Evolutionary conservation across 2,113 vertebrate genomes (phyloP).

Genomic region (Dasyornis broadbenti): DNA sequence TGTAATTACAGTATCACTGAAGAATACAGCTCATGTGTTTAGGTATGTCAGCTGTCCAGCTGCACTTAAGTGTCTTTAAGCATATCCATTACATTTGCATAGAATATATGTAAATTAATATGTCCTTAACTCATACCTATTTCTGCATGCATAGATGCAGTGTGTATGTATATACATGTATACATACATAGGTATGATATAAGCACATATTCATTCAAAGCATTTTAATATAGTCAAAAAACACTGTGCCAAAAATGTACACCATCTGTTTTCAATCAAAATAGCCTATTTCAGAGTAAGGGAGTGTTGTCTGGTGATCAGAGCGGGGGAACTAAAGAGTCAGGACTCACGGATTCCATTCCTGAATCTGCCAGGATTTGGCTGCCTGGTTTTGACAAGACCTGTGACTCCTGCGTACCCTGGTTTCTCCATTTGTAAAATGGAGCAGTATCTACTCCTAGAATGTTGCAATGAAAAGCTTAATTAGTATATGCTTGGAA

Average conservation of each 20-base stretch:
- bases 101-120: slow-evolving; percentile 47
- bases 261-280: slow-evolving; percentile 58
- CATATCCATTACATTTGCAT: slow-evolving; percentile 55
- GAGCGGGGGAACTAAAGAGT: slow-evolving; percentile 32
- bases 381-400: neutral
- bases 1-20: slow-evolving; percentile 47
- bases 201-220: slow-evolving; percentile 52
- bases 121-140: slow-evolving; percentile 34
- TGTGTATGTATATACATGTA: neutral
- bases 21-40: slow-evolving; percentile 27
- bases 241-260: slow-evolving; percentile 36
- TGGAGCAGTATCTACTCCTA: neutral
- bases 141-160: neutral
- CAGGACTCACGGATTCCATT: slow-evolving; percentile 36
- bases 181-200: slow-evolving; percentile 39
- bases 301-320: slow-evolving; percentile 55
- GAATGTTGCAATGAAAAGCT: neutral
- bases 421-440: slow-evolving; percentile 14
- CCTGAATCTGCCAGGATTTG: neutral
- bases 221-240: slow-evolving; percentile 57
- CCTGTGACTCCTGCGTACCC: neutral
- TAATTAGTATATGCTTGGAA: neutral
- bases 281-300: slow-evolving; percentile 54
- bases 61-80: slow-evolving; percentile 51
- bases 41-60: slow-evolving; percentile 59